Conservation (phyloP, 2,888 invertebrate genomes). For the Drosophila mettleri region DNA sequence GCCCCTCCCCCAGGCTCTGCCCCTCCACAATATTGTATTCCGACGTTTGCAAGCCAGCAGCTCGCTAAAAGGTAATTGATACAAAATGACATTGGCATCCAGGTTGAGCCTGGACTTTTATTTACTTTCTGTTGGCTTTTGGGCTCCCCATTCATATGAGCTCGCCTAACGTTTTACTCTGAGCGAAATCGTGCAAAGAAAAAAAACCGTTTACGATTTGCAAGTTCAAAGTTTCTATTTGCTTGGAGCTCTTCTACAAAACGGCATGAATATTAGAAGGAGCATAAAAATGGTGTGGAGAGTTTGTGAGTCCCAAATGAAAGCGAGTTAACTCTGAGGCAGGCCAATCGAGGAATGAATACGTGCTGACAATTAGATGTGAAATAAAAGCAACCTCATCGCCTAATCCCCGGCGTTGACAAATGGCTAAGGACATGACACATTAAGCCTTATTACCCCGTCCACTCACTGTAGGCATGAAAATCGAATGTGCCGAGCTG, state of each 20-base stretch:
- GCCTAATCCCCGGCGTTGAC: conserved; percentile 2
- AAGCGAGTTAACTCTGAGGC: neutral
- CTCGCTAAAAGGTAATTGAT: conserved; percentile 71
- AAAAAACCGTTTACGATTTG: neutral
- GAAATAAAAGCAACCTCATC: neutral
- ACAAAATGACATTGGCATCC: conserved; percentile 64
- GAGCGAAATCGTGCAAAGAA: neutral
- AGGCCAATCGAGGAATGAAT: neutral
- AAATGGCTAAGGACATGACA: conserved; percentile 6
- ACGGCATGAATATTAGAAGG: neutral
- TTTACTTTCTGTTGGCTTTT: conserved; percentile 7
- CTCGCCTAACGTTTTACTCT: neutral
- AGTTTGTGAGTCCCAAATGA: too few species aligned
- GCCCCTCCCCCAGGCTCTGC: too few species aligned
- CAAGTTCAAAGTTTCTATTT: conserved; percentile 1
- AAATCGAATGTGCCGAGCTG: neutral
- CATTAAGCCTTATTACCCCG: neutral
- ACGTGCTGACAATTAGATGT: neutral
- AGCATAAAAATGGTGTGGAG: too few species aligned
- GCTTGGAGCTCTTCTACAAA: neutral
- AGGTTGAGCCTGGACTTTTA: conserved; percentile 31
- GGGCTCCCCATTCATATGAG: neutral
- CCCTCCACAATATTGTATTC: conserved; percentile 6
- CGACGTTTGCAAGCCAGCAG: conserved; percentile 28
- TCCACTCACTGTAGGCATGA: neutral